Evolutionary conservation across 2,113 vertebrate genomes (phyloP).

Genomic region (Grammomys dolichurus): DNA sequence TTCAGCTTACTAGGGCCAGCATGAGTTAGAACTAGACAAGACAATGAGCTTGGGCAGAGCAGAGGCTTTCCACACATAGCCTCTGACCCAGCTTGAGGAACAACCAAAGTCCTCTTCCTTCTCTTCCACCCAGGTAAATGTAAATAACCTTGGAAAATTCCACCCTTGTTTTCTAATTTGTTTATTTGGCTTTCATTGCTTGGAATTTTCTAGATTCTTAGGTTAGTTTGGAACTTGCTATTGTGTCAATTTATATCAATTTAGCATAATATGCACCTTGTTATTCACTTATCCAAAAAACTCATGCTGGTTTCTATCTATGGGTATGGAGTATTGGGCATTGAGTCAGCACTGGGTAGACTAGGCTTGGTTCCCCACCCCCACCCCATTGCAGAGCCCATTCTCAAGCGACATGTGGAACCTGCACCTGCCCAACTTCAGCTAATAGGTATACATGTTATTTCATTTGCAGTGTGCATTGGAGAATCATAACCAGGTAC

Average conservation of each 20-base stretch:
- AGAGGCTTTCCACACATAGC: neutral
- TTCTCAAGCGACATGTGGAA: neutral
- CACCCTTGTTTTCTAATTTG: neutral
- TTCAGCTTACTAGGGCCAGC: neutral
- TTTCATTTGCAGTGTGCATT: neutral
- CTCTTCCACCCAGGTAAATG: neutral
- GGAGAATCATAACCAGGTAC: neutral
- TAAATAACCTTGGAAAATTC: neutral
- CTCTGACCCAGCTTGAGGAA: neutral
- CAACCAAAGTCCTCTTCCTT: neutral
- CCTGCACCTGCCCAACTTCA: neutral
- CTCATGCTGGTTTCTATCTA: neutral
- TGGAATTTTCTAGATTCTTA: neutral
- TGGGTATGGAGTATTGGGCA: fast-evolving
- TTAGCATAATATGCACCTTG: neutral
- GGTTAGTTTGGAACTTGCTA: neutral
- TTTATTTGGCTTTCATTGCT: neutral
- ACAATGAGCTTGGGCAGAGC: neutral
- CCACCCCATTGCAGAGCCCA: fast-evolving
- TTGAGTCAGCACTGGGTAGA: neutral
- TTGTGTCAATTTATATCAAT: neutral
- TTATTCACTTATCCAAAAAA: neutral
- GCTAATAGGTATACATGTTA: neutral
- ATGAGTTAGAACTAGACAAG: no score
- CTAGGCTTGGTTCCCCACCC: no score